Conservation (phyloP, 2,113 vertebrate species). For the Cettia cetti region DNA sequence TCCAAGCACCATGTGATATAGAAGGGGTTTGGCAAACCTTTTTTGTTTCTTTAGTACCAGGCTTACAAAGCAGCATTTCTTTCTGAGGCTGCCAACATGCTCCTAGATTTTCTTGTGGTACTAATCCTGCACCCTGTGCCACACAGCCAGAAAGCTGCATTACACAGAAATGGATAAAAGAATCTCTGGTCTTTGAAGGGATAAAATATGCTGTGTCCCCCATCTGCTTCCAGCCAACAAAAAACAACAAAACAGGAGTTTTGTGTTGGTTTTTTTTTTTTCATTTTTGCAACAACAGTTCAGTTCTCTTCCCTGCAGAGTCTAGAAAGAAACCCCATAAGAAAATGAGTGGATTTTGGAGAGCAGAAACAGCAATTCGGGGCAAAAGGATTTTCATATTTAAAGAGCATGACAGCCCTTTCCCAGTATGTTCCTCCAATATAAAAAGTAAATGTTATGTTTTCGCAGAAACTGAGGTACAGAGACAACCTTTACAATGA, state of each 20-base stretch:
- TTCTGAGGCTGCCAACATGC: not conserved
- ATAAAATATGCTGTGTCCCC: not conserved
- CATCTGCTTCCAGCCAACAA: not conserved
- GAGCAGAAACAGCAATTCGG: not conserved
- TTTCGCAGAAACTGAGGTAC: not conserved
- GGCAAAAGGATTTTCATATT: constrained; percentile 28
- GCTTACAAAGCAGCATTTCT: not conserved
- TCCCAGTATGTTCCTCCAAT: not conserved
- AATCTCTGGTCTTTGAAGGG: not conserved
- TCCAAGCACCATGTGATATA: not conserved
- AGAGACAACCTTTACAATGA: not conserved
- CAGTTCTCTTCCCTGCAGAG: not conserved
- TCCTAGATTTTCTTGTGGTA: not conserved
- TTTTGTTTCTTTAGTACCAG: not conserved
- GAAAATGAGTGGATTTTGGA: not conserved
- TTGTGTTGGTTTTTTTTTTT: no score
- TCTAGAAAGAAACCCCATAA: not conserved
- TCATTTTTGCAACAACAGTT: not conserved
- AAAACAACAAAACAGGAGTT: not conserved
- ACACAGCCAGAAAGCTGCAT: not conserved
- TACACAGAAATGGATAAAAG: not conserved
- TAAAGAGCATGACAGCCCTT: not conserved
- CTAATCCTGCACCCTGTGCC: not conserved
- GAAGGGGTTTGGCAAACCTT: not conserved
- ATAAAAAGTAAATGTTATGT: constrained; percentile 35